Conservation (phyloP, 1,140 invertebrate species). For the Acromyrmex echinatior region DNA sequence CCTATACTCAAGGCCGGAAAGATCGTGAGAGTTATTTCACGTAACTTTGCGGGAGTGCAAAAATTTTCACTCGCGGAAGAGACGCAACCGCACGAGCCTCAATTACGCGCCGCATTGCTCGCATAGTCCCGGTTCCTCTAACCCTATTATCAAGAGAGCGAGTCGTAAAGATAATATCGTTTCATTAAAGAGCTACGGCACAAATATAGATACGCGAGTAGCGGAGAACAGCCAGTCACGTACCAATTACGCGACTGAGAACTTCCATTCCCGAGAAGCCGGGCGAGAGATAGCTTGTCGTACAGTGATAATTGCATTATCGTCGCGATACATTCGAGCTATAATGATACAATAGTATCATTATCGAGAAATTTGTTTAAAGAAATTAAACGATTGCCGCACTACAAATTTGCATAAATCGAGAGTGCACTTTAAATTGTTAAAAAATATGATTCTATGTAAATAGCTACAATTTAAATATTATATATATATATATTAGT, state of each 20-base stretch:
- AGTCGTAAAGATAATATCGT: conserved; percentile 66
- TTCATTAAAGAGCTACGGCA: conserved; percentile 40
- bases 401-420: not conserved
- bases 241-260: conserved; percentile 52
- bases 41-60: conserved; percentile 10
- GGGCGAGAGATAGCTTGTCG: conserved; percentile 49
- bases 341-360: conserved; percentile 15
- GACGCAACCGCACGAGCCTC: conserved; percentile 4
- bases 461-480: not conserved
- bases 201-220: conserved; percentile 62
- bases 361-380: conserved; percentile 19
- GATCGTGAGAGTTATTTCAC: conserved; percentile 49
- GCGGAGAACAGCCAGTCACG: conserved; percentile 43
- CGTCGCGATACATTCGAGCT: conserved; percentile 38
- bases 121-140: conserved; percentile 47
- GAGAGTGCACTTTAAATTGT: not conserved
- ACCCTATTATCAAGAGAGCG: conserved; percentile 54
- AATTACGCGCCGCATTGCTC: conserved; percentile 28
- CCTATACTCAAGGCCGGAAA: conserved; percentile 44
- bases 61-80: conserved; percentile 43
- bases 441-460: not conserved
- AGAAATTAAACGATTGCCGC: conserved; percentile 25
- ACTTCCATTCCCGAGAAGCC: conserved; percentile 48
- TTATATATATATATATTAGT: too few relatives aligned
- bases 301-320: conserved; percentile 55